A percentile compares a stretch with the other conserved stretches of the same genome.
These are phyloP conservation scores for Odocoileus hemionus DNA, from an alignment of 2,113 vertebrate species.

Conservation along the genomic window DNA sequence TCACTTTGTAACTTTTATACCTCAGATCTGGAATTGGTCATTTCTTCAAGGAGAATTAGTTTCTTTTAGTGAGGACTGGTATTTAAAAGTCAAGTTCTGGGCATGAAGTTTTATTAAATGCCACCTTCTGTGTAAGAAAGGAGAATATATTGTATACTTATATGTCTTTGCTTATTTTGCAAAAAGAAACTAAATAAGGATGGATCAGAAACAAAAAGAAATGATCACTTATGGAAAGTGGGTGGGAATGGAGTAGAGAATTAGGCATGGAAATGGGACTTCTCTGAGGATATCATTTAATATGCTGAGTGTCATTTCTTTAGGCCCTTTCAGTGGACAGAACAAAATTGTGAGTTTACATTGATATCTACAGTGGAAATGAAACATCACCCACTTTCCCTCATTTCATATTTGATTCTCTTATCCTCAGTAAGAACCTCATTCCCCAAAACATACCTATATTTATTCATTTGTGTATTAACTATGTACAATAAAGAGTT, in stretches of 20 bases:
- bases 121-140: not conserved
- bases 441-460: not conserved
- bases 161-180: not conserved
- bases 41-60: not conserved
- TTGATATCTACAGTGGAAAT: not conserved
- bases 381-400: not conserved
- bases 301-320: not conserved
- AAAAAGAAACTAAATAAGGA: not conserved
- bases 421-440: not conserved
- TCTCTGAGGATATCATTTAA: not conserved
- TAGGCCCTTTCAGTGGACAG: not conserved
- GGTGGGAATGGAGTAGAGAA: not conserved
- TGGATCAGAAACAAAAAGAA: not conserved
- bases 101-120: not conserved
- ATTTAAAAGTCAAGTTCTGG: conserved; percentile 1
- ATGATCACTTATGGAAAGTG: not conserved
- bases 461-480: not conserved
- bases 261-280: not conserved
- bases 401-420: not conserved
- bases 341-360: not conserved
- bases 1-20: conserved; percentile 24
- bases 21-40: not conserved
- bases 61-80: not conserved
- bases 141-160: not conserved
- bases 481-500: not conserved